Evolutionary conservation across 2,797 vertebrate species (phyloP).

Genomic region (Poeciliopsis paucimaculata): DNA sequence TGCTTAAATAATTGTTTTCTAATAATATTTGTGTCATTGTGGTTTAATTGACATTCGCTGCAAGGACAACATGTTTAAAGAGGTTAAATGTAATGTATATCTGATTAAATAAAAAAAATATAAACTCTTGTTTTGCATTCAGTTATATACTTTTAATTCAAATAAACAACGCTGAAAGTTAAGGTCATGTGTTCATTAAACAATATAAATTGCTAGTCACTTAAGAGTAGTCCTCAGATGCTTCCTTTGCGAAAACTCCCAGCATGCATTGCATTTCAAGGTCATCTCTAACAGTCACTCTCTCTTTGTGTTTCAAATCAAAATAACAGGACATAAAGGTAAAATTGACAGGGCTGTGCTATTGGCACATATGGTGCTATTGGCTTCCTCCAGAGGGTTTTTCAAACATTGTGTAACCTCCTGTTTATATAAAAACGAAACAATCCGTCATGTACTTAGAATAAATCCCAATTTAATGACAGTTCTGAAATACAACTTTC

Average conservation of each 20-base stretch:
- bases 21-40: constrained; percentile 59
- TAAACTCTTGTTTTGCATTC: not conserved
- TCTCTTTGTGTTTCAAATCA: constrained; percentile 1
- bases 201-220: not conserved
- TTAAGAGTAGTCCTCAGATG: constrained; percentile 5
- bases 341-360: not conserved
- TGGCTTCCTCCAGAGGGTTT: constrained; percentile 7
- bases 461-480: constrained; percentile 76
- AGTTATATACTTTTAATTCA: not conserved
- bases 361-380: constrained; percentile 12
- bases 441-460: constrained; percentile 62
- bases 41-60: constrained; percentile 52
- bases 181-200: not conserved
- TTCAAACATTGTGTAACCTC: constrained; percentile 40
- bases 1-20: constrained; percentile 67
- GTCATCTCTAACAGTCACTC: constrained; percentile 46
- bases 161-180: not conserved
- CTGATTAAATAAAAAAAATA: not conserved
- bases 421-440: constrained; percentile 45
- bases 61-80: constrained; percentile 19
- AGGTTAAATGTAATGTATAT: constrained; percentile 23
- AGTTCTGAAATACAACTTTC: constrained; percentile 69
- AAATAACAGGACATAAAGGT: constrained; percentile 2
- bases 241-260: constrained; percentile 56
- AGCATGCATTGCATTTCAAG: constrained; percentile 73